Evolutionary conservation across 2,888 invertebrate genomes (phyloP).

Genomic region (Megamerina dolium): DNA sequence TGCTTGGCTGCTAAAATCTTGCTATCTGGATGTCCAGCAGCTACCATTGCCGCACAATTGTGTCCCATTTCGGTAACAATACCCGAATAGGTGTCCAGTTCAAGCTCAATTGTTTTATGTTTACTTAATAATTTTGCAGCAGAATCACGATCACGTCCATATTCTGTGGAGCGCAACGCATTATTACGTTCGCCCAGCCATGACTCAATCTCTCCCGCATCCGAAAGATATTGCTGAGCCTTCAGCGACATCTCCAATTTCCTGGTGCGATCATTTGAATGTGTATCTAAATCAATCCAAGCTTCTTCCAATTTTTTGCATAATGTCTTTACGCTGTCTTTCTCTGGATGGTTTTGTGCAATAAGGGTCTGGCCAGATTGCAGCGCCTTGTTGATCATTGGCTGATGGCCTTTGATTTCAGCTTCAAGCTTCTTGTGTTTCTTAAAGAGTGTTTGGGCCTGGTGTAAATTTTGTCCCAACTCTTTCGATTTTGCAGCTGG

Average conservation of each 20-base stretch:
- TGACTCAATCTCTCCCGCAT: constrained; percentile 85
- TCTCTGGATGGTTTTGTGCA: constrained; percentile 73
- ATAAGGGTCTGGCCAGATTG: constrained; percentile 71
- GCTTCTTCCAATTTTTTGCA: constrained; percentile 65
- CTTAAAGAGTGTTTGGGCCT: constrained; percentile 85
- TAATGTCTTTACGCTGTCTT: constrained; percentile 68
- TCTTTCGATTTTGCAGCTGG: constrained; percentile 71
- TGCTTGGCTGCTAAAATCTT: constrained; percentile 74
- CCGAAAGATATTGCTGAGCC: constrained; percentile 88
- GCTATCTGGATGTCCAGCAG: constrained; percentile 75
- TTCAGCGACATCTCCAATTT: constrained; percentile 80
- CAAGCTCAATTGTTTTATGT: constrained; percentile 88
- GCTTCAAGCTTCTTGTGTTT: constrained; percentile 90
- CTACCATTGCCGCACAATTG: constrained; percentile 74
- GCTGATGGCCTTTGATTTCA: constrained; percentile 81
- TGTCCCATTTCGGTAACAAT: constrained; percentile 90
- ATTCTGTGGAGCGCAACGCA: constrained; percentile 74
- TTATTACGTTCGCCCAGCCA: constrained; percentile 88
- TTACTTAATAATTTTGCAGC: constrained; percentile 90
- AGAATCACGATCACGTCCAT: constrained; percentile 82
- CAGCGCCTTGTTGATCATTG: constrained; percentile 76
- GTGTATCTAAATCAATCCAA: constrained; percentile 68
- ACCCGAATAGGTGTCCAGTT: constrained; percentile 85
- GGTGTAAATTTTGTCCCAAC: constrained; percentile 79
- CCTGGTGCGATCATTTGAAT: constrained; percentile 65